A percentile compares a stretch with the other conserved stretches of the same genome.
Conservation (phyloP, 2,888 invertebrate species). For the Spisula subtruncata region DNA sequence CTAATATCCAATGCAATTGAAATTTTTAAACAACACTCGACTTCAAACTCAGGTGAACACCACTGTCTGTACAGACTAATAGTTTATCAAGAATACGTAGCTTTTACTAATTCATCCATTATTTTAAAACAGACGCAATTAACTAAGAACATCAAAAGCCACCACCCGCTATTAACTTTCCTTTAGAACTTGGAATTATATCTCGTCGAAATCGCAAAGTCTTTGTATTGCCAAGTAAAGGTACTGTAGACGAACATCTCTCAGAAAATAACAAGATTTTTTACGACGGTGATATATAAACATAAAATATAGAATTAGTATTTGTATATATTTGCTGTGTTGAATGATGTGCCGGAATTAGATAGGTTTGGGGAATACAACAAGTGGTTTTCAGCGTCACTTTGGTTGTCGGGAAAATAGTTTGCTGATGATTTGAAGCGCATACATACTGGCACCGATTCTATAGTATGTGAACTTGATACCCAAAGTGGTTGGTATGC, state of each 20-base stretch:
- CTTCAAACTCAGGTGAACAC: neutral
- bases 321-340: conserved; percentile 7
- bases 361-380: neutral
- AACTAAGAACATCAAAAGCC: neutral
- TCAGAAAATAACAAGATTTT: conserved; percentile 4
- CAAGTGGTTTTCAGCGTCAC: neutral
- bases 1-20: conserved; percentile 11
- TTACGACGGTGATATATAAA: conserved; percentile 9
- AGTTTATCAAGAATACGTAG: neutral
- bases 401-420: neutral
- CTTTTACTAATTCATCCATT: neutral
- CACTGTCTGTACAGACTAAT: neutral
- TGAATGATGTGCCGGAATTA: neutral
- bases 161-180: conserved; percentile 27
- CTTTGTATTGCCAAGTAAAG: conserved; percentile 17
- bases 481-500: neutral
- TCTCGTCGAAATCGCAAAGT: neutral
- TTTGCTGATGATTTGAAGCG: neutral
- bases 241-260: neutral
- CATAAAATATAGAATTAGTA: neutral
- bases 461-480: neutral
- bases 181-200: neutral
- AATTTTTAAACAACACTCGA: neutral
- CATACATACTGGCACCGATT: neutral
- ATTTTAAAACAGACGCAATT: neutral